Base-by-base conservation (phyloP, 2,888 invertebrate genomes). In the Plebejus anna region DNA sequence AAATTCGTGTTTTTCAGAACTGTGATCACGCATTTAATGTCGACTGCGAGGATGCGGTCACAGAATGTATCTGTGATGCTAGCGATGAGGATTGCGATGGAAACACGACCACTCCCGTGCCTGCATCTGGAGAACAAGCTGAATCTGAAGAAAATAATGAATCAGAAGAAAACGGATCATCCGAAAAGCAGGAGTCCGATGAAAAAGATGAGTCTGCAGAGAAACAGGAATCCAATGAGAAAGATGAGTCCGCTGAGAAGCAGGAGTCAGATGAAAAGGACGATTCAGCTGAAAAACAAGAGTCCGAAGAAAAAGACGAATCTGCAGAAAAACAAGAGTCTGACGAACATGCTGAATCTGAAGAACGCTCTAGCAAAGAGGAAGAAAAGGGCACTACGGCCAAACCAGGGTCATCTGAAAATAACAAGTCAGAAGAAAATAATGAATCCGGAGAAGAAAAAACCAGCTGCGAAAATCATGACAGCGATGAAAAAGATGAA, bases 251-350 rank as follows among this genome's bases (percentile, higher is more conserved):
- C 22, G 22, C 59, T 59, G 59, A 59, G 2, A 59, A 59, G 6
- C 22, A 59, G 6, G 59, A 59, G 22, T 59, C 59, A 3, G 59
- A 5, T 6, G 59, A 59, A 22, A 59, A n/a, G 76, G 71, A 3
- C 78, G 77, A 9, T 76, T 55, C 3, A 79, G 73, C 7, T 77
- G 77, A 73, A n/a, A 79, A 5, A 80, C 76, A 16, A 80, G 80
- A 36, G 80, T 75, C 6, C 77, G 51, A 0, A 77, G 79, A 9
- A 76, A 55, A 9, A 77, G 77, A 3, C 79, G 75, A 6, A 76
- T 75, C 3, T 77, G 78, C 32, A 28, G 66, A 66, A 11, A 61
- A 61, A 61, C 28, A 28, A 61, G 61, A 42, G 2, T 47, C 72
- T 78, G 51, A 0, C 78, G 79, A 9, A 75, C 42, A 13, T 76